Percentiles rank a stretch among this genome's conserved stretches.
phyloP scores from a whole-genome alignment of 2,113 vertebrate genomes.

The Kryptolebias marmoratus region DNA sequence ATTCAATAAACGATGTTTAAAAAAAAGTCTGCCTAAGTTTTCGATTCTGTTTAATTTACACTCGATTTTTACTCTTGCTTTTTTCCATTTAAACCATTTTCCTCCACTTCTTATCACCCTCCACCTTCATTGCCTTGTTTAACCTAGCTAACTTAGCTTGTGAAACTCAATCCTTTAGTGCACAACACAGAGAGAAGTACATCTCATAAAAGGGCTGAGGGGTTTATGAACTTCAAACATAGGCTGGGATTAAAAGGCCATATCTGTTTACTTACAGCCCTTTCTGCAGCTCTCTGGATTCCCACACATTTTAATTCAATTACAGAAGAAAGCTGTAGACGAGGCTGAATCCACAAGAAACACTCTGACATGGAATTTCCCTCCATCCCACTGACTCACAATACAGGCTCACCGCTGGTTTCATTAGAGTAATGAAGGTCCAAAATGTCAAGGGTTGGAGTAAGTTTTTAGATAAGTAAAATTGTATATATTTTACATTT shows the following conservation, averaged over 20 bases:
- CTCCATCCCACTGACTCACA: constrained; percentile 34
- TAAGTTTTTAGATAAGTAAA: too few relatives aligned
- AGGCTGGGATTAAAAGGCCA: constrained; percentile 68
- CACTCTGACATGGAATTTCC: constrained; percentile 53
- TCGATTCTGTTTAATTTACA: neutral
- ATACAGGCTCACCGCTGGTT: constrained; percentile 46
- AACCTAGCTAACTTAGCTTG: constrained; percentile 64
- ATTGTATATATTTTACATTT: too few relatives aligned
- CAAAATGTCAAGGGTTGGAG: too few relatives aligned
- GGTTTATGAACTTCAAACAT: constrained; percentile 68
- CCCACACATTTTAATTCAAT: constrained; percentile 79
- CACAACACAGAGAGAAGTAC: constrained; percentile 65
- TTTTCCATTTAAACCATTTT: constrained; percentile 45
- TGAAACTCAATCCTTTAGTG: constrained; percentile 69
- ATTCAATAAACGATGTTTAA: too few relatives aligned
- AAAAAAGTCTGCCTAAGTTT: too few relatives aligned
- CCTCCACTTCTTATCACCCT: constrained; percentile 42
- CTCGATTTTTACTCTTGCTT: constrained; percentile 16
- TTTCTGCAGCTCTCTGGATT: constrained; percentile 74
- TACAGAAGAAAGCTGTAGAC: constrained; percentile 59
- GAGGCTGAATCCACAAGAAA: constrained; percentile 37
- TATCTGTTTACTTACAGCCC: constrained; percentile 76
- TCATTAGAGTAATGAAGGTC: constrained; percentile 22
- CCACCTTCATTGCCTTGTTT: constrained; percentile 59
- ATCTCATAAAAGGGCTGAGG: constrained; percentile 68